Evolutionary conservation across 1,140 invertebrate species (phyloP).

Genomic region (Lethrus apterus): DNA sequence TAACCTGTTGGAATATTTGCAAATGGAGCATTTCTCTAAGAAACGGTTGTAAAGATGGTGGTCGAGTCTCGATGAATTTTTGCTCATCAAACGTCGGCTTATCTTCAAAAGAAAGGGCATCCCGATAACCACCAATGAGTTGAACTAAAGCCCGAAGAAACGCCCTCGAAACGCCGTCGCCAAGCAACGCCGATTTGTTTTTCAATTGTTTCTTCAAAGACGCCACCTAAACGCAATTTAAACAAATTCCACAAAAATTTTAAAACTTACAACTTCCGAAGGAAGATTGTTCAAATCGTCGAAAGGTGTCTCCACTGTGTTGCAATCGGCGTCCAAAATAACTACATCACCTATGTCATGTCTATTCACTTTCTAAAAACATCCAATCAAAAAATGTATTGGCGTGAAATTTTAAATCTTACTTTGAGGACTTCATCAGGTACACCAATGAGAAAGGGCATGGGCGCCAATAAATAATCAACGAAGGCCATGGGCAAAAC

Average conservation of each 20-base stretch:
- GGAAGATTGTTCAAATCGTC: constrained; percentile 78
- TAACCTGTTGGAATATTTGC: constrained; percentile 90
- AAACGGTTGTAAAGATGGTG: constrained; percentile 77
- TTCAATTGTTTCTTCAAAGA: constrained; percentile 64
- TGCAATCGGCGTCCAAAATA: constrained; percentile 83
- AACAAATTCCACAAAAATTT: neutral
- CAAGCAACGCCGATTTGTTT: constrained; percentile 61
- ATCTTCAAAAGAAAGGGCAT: constrained; percentile 76
- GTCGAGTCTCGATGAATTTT: constrained; percentile 75
- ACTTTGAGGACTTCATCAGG: constrained; percentile 76
- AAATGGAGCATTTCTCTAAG: constrained; percentile 83
- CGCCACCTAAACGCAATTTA: constrained; percentile 45
- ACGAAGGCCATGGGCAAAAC: constrained; percentile 79
- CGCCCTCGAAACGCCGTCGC: constrained; percentile 83
- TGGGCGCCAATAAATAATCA: constrained; percentile 87
- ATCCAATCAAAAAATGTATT: neutral
- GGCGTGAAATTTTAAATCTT: constrained; percentile 24
- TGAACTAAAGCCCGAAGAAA: constrained; percentile 85
- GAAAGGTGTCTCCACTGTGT: constrained; percentile 77
- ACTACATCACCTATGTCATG: constrained; percentile 86
- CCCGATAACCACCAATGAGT: constrained; percentile 88
- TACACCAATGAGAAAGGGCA: constrained; percentile 93
- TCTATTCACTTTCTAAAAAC: constrained; percentile 58
- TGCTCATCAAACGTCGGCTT: constrained; percentile 81
- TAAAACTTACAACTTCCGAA: constrained; percentile 16